Conservation (phyloP, 2,888 invertebrate species). For the Marasmarcha lunaedactyla region DNA sequence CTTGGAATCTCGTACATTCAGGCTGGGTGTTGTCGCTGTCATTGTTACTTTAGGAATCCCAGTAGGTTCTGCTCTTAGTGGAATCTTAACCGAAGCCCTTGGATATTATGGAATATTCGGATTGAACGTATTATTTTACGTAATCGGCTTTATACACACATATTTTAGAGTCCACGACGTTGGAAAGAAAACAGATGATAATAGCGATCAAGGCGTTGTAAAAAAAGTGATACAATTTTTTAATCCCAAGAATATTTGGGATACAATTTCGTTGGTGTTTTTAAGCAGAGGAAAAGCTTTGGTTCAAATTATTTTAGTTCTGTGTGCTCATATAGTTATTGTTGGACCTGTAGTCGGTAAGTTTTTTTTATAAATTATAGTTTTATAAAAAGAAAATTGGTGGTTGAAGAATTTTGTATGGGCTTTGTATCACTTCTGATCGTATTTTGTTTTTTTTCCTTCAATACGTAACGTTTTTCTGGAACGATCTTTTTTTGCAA, state of each 20-base stretch:
- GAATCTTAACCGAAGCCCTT: conserved; percentile 49
- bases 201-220: conserved; percentile 17
- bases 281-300: conserved; percentile 29
- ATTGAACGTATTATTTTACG: conserved; percentile 33
- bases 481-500: too few species aligned
- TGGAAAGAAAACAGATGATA: conserved; percentile 29
- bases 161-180: conserved; percentile 44
- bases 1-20: conserved; percentile 69
- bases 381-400: too few species aligned
- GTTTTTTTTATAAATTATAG: conserved; percentile 13
- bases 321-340: conserved; percentile 49
- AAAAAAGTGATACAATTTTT: conserved; percentile 37
- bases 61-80: conserved; percentile 61
- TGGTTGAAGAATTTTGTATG: too few species aligned
- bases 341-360: conserved; percentile 56
- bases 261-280: conserved; percentile 48
- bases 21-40: conserved; percentile 71
- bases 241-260: conserved; percentile 43
- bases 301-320: conserved; percentile 37
- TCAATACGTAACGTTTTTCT: too few species aligned
- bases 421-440: too few species aligned
- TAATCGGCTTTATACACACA: conserved; percentile 42
- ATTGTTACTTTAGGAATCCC: conserved; percentile 62
- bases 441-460: too few species aligned
- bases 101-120: conserved; percentile 59